Evolutionary conservation across 2,888 invertebrate genomes (phyloP).

Genomic region (Dendrolimus pini): DNA sequence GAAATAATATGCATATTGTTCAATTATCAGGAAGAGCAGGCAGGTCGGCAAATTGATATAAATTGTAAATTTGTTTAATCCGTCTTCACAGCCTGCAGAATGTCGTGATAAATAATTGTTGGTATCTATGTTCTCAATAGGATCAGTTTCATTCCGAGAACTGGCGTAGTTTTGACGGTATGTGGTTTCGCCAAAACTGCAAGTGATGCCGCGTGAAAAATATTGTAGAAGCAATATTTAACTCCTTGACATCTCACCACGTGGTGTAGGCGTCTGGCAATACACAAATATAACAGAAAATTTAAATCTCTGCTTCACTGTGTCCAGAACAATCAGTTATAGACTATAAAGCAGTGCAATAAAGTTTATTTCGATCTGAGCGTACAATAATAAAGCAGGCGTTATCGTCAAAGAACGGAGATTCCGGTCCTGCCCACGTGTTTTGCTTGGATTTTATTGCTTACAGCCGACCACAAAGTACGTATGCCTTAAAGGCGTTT

Average conservation of each 20-base stretch:
- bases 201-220: no score
- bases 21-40: no score
- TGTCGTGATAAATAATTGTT: no score
- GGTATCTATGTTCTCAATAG: no score
- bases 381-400: not conserved
- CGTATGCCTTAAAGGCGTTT: constrained; percentile 2
- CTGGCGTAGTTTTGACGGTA: no score
- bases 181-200: no score
- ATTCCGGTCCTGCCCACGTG: constrained; percentile 45
- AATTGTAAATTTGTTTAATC: no score
- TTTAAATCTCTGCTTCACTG: not conserved
- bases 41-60: no score
- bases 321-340: no score
- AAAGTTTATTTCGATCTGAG: not conserved
- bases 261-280: not conserved
- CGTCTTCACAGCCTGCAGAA: no score
- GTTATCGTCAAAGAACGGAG: constrained; percentile 25
- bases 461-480: constrained; percentile 23
- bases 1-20: no score
- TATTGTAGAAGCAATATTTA: not conserved
- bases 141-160: no score
- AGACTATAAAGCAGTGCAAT: not conserved
- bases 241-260: not conserved
- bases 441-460: constrained; percentile 21
- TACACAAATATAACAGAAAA: not conserved